Evolutionary conservation across 37 sponge, comb jelly and placozoan genomes (phyloP), one percentile per base, ranked within the genome.

Genomic region (Halichondria panicea): DNA sequence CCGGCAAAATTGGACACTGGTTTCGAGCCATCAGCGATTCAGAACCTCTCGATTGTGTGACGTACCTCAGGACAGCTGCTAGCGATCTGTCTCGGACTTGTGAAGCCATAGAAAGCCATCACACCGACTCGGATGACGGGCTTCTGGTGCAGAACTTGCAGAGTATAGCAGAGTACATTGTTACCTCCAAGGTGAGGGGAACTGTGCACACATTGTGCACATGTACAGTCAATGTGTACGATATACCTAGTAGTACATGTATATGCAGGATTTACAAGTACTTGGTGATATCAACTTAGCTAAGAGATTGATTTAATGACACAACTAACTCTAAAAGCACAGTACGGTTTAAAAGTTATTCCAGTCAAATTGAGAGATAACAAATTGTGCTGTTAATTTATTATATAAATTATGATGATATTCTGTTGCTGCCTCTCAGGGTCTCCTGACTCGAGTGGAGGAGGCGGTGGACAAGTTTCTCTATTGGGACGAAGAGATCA

Each of bases 401-500:
- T n/a, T n/a, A n/a, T n/a, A n/a, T 21, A 58, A 6, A 7, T 58
- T 58, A 64, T 37, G 66, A 64, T 64, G 9, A 64, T n/a, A 21
- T n/a, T 35, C 21, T 71, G 21, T 30, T 27, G 13, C 15, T 42
- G 50, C 28, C 3, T 41, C 63, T 0, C 63, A 93, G 89, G 79
- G 52, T 25, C 63, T 94, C 63, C 68, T 94, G 41, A 84, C 60
- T 40, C 60, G 95, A 48, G 87, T 90, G 45, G 90, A 94, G 41
- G 73, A 87, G 18, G 88, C 90, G 2, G 88, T 94, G 63, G 91
- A 94, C 46, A 58, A 72, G 63, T 94, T 78, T 39, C 76, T 94
- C 25, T 94, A 74, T 58, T 94, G 95, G 94, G 95, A 94, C 55
- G 95, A 90, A 40, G 95, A 94, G 46, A 85, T 94, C 40, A 73